Conservation (phyloP, 2,797 vertebrate genomes). For the Carcharodon carcharias region DNA sequence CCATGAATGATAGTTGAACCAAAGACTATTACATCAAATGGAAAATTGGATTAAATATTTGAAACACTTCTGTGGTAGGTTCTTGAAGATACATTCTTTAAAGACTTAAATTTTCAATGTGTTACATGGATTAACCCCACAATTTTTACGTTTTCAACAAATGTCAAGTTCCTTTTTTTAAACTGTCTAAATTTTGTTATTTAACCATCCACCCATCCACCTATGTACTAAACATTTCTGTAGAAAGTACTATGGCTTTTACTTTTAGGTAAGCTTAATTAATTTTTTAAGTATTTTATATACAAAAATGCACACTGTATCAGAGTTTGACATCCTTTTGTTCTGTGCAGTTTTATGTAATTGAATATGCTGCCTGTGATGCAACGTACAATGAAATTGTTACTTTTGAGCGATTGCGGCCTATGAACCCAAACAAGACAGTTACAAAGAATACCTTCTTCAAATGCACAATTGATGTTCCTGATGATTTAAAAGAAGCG, state of each 20-base stretch:
- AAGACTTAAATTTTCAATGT: not conserved
- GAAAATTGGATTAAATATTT: not conserved
- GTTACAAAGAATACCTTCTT: constrained; percentile 85
- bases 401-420: constrained; percentile 90
- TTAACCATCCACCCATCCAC: not conserved
- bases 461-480: constrained; percentile 88
- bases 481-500: constrained; percentile 90
- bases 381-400: constrained; percentile 98
- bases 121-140: not conserved
- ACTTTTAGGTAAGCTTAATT: not conserved
- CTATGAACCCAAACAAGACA: constrained; percentile 86
- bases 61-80: not conserved
- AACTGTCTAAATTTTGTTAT: not conserved
- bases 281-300: not conserved
- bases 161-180: not conserved
- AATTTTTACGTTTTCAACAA: not conserved
- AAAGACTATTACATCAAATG: not conserved
- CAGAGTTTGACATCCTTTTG: not conserved
- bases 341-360: constrained; percentile 83
- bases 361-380: constrained; percentile 95
- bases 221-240: not conserved
- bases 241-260: too few relatives aligned
- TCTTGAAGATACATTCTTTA: not conserved
- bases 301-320: not conserved
- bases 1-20: not conserved